phyloP scores from a whole-genome alignment of 2,797 vertebrate species.

The Urophycis tenuis region DNA sequence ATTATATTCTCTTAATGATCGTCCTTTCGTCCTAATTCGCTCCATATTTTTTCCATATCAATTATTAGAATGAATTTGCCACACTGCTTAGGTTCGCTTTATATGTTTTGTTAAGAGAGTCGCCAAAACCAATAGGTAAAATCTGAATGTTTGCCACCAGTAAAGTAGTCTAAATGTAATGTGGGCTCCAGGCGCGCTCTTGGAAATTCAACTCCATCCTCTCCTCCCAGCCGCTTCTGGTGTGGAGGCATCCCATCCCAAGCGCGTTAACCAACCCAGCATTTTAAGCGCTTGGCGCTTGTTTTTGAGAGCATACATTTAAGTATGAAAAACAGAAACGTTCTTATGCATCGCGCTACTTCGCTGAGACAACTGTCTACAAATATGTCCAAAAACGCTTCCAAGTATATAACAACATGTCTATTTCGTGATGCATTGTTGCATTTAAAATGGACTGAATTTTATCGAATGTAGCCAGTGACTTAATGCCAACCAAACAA shows the following conservation, averaged over 20 bases:
- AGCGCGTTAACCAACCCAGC: constrained; percentile 46
- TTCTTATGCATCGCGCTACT: background rate
- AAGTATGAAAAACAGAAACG: constrained; percentile 29
- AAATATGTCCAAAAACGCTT: background rate
- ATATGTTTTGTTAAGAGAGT: background rate
- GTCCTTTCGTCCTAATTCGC: background rate
- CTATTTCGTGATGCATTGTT: background rate
- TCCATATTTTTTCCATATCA: background rate
- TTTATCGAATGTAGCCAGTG: background rate
- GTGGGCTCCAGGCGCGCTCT: constrained; percentile 24
- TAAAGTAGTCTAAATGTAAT: constrained; percentile 47
- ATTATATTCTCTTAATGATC: background rate
- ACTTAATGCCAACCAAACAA: constrained; percentile 18
- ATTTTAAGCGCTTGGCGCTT: constrained; percentile 25
- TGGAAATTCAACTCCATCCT: constrained; percentile 39
- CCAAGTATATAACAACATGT: background rate
- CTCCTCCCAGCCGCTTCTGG: constrained; percentile 37
- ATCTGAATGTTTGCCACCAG: constrained; percentile 24
- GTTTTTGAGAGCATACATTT: background rate
- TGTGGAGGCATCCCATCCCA: constrained; percentile 66
- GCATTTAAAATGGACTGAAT: background rate
- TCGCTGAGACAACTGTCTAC: background rate
- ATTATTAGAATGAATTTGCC: background rate
- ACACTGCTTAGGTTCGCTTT: background rate
- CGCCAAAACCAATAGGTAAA: background rate